Evolutionary conservation across 2,888 invertebrate species (phyloP), one percentile per base, ranked within the genome.

Genomic region (Parelbella ahira): DNA sequence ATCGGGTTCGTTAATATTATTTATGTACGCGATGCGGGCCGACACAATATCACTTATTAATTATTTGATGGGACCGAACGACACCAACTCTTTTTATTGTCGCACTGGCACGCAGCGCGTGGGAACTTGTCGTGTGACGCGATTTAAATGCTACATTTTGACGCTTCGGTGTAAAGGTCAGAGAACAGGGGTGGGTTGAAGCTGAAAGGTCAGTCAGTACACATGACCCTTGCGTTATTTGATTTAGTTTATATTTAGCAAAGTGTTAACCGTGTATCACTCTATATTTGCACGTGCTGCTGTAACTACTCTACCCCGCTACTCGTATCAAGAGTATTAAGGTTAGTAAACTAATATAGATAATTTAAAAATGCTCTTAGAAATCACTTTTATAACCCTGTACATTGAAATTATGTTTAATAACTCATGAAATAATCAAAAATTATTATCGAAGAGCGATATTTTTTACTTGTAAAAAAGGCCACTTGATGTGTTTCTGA

Each of bases 1-100:
- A 44, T 48, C 41, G 33, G 47, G 54, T 57, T 50, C 56, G 60
- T 65, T 67, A 63, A 58, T 54, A 62, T 66, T 71, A 71, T 71
- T 71, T 70, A 72, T 69, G 63, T 48, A 51, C 49, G 55, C 50
- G 49, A 68, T 68, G 67, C 68, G 70, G 69, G 71, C 62, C 55
- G 54, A 55, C 56, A 60, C 58, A 58, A 62, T 64, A 66, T 62
- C 56, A 59, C 58, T 63, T 68, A 63, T 70, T 69, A 70, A 72
- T 72, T 67, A 68, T 58, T 57, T 58, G 58, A 69, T 64, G 59
- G 54, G 61, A 60, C 56, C 51, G 49, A 62, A 56, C 53, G 59
- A 62, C 59, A 58, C 52, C 54, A 54, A 37, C 37, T 10, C 25
- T 25, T 39, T 36, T 32, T 44, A 33, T 48, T 44, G 29, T 48